These are phyloP conservation scores for Drosophila jambulina DNA, from an alignment of 1,140 invertebrate genomes.

Conservation along the genomic window DNA sequence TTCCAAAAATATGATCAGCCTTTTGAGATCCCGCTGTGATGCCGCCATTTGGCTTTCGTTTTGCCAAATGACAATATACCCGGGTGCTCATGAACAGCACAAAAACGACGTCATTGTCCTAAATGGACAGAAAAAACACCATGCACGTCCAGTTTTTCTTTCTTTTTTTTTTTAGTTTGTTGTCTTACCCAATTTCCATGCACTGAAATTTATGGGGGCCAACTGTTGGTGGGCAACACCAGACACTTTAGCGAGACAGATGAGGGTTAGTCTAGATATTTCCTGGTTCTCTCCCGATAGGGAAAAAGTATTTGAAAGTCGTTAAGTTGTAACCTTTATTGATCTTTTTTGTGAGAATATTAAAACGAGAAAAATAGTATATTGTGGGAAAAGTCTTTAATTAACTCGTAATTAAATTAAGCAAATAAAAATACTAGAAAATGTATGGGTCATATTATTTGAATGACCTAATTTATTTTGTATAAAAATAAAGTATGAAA, in stretches of 20 bases:
- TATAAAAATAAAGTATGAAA: too few species aligned
- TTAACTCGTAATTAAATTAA: background rate
- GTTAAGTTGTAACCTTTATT: background rate
- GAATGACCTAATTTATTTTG: too few species aligned
- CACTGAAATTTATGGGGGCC: constrained; percentile 23
- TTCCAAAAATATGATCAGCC: background rate
- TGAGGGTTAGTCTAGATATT: constrained; percentile 12
- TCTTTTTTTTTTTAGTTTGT: background rate
- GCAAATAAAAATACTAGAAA: too few species aligned
- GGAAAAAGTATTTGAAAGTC: background rate
- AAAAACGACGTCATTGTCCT: constrained; percentile 15
- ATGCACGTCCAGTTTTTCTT: background rate
- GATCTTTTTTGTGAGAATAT: background rate
- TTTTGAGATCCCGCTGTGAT: background rate
- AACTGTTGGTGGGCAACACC: constrained; percentile 3
- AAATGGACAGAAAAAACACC: background rate
- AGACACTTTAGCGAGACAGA: background rate
- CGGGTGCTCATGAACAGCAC: background rate
- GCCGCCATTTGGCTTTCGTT: background rate
- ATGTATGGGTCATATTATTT: too few species aligned
- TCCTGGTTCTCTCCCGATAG: background rate
- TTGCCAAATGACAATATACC: constrained; percentile 3
- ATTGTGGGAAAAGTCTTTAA: background rate
- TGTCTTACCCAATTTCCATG: constrained; percentile 11
- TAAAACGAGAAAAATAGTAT: background rate